Base-by-base conservation (phyloP, 2,888 invertebrate species). In the Ischnus inquisitorius region DNA sequence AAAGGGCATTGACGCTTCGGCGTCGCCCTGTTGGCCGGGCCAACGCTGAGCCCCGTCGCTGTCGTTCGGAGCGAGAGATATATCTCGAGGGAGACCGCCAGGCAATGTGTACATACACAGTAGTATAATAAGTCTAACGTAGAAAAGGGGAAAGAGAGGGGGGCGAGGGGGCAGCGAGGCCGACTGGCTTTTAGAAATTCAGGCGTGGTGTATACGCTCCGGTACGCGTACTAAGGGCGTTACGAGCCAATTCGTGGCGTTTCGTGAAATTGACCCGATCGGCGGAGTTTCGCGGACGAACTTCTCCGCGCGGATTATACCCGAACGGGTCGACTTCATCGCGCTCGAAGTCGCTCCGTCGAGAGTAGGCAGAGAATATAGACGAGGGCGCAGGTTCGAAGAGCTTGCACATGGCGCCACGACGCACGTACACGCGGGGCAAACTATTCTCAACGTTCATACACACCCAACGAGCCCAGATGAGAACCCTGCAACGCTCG, bases 331-430 rank as follows among this genome's bases (percentile, higher is more conserved):
- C 67, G 39, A 65, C 54, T 65, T 75, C 83, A 68, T 34, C 22
- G 19, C 19, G 25, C 3, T 22, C 25, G 12, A 22, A n/a, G 4
- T 22, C 65, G 46, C 16, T 2, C 57, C 6, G 34, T 12, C 54
- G 5, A 43, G 12, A 14, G 48, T 34, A 22, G 43, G 25, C 28
- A 34, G 51, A 60, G 60, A 16, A 54, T 39, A 41, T 51, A 39
- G 46, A 48, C 16, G 62, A 71, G 72, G 69, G 74, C 62, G 80
- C 72, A 76, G 79, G 83, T 79, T 77, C 76, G 57, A 51, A 76
- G 67, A 79, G 83, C 83, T 80, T 72, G 72, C 83, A 83, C 83
- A 83, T 83, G 83, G 83, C 83, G 83, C 80, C 79, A 79, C 71
- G 68, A 62, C 57, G 48, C 76, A 51, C 71, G 72, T 77, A 83